A percentile compares a stretch with the other conserved stretches of the same genome.
Evolutionary conservation across 2,797 vertebrate genomes (phyloP).

Genomic region (Cichlasoma orientale): DNA sequence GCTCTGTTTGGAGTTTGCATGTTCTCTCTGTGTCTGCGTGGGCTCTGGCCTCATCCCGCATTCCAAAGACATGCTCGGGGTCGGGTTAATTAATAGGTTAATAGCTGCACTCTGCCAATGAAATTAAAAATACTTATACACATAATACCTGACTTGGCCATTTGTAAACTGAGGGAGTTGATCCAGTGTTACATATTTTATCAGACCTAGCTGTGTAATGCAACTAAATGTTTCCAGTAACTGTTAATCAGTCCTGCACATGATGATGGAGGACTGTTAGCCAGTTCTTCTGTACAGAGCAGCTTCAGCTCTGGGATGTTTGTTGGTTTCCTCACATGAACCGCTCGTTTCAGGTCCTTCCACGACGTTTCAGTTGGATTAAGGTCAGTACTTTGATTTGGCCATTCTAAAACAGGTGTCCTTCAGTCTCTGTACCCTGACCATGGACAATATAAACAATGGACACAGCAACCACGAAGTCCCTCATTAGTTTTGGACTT

Average conservation of each 20-base stretch:
- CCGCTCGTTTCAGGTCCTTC: not conserved
- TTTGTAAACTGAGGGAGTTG: not conserved
- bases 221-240: not conserved
- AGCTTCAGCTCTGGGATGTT: not conserved
- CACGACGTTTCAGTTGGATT: no score
- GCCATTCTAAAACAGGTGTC: no score
- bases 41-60: no score
- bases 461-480: not conserved
- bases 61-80: not conserved
- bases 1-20: no score
- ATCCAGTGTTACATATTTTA: rapidly evolving
- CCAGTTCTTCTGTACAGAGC: not conserved
- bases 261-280: no score
- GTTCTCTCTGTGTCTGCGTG: no score
- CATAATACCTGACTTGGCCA: no score
- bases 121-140: not conserved
- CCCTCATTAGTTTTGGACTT: not conserved
- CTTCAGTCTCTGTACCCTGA: not conserved
- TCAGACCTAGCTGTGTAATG: not conserved
- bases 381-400: no score
- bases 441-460: rapidly evolving
- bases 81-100: not conserved
- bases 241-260: not conserved
- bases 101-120: not conserved
- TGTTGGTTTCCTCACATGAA: not conserved